Base-by-base conservation (phyloP, 1,140 invertebrate genomes). In the Calephelis virginiensis region DNA sequence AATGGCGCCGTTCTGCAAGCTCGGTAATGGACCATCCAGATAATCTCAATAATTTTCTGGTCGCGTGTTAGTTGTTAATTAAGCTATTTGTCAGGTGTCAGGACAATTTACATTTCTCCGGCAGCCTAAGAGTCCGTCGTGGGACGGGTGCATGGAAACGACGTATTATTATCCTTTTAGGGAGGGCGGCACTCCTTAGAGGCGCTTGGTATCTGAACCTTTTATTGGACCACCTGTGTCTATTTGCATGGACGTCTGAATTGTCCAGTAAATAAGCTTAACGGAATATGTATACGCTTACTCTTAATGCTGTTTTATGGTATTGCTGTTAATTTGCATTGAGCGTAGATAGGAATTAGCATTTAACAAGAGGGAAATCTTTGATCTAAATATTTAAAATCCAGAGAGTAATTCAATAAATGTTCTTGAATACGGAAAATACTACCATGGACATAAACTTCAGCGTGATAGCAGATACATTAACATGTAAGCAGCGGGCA, bases 91-190 rank as follows among this genome's bases (percentile, higher is more conserved):
- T 91, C 89, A 86, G 82, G 80, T 82, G 81, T 70, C 77, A 69
- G 78, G 75, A 83, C 78, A 82, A 89, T 91, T 91, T 89, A 89
- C 85, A 89, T 89, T 87, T 91, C 85, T 85, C 78, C 76, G 68
- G 76, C 75, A 80, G 80, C 74, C 40, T 43, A 76, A 72, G 78
- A 78, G 78, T 82, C 73, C 76, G 78, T 74, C 71, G 73, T 71
- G 76, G 76, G 72, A 81, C 76, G 77, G 67, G 76, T 77, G 75
- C 80, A 84, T 77, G 77, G 77, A 77, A 89, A 90, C 86, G 86
- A 89, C 81, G 86, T 83, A 91, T 91, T 91, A 89, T 89, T 91
- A 85, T 87, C 89, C 89, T 82, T 91, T 89, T 91, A 91, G 86
- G 89, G 89, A 85, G 73, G 76, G 84, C 86, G 86, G 89, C 86